These are phyloP conservation scores for Scaptomyza polygonia DNA, from an alignment of 2,888 invertebrate genomes.

Conservation along the genomic window DNA sequence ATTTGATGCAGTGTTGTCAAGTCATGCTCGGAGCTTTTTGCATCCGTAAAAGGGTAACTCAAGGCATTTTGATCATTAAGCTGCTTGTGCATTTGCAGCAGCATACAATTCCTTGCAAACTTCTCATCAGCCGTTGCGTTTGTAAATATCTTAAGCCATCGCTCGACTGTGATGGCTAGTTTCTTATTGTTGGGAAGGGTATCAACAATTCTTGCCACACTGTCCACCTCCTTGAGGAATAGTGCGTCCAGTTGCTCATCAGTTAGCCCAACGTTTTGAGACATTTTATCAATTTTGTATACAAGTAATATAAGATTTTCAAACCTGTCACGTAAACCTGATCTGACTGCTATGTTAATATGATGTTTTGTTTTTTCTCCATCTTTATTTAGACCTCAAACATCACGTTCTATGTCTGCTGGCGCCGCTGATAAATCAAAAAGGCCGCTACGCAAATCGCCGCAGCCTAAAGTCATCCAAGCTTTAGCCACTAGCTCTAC, in stretches of 20 bases:
- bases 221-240: constrained; percentile 50
- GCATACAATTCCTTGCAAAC: constrained; percentile 76
- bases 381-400: constrained; percentile 75
- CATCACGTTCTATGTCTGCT: constrained; percentile 82
- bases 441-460: constrained; percentile 59
- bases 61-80: constrained; percentile 56
- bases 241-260: constrained; percentile 52
- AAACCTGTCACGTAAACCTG: neutral
- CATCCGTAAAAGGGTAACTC: constrained; percentile 68
- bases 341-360: neutral
- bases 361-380: neutral
- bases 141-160: constrained; percentile 80
- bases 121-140: constrained; percentile 64
- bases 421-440: constrained; percentile 79
- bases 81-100: constrained; percentile 77
- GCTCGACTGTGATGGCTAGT: constrained; percentile 36
- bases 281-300: constrained; percentile 18
- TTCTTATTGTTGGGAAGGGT: constrained; percentile 25
- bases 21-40: constrained; percentile 50
- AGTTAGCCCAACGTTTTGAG: constrained; percentile 3
- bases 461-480: constrained; percentile 39
- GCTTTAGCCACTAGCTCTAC: constrained; percentile 25
- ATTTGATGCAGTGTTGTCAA: constrained; percentile 56
- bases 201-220: constrained; percentile 32
- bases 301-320: neutral